phyloP scores from a whole-genome alignment of 2,797 vertebrate genomes.

The Cossypha dichroa region DNA sequence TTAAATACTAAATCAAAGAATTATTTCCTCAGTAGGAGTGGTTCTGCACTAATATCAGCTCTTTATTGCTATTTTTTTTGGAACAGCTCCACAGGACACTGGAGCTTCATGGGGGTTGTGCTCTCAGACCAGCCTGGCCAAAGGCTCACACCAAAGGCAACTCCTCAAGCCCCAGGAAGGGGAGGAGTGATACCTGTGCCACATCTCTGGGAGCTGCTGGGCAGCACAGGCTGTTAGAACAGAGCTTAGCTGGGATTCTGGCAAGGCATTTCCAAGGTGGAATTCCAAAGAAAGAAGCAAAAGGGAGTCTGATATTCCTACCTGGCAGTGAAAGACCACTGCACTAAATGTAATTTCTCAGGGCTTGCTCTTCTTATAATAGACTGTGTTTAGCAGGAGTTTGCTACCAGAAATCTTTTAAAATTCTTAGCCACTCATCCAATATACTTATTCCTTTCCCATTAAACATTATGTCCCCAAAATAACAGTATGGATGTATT shows the following conservation, averaged over 20 bases:
- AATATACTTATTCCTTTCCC: not conserved
- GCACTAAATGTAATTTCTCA: not conserved
- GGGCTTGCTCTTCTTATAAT: not conserved
- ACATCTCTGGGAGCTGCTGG: not conserved
- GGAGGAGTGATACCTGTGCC: not conserved
- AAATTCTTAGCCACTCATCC: not conserved
- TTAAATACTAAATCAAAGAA: not conserved
- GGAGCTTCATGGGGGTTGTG: not conserved
- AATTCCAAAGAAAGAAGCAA: not conserved
- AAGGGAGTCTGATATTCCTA: not conserved
- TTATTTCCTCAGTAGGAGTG: not conserved
- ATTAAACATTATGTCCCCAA: not conserved
- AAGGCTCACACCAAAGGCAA: not conserved
- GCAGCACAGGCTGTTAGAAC: not conserved
- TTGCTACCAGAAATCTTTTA: not conserved
- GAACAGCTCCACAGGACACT: not conserved
- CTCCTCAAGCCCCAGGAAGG: accelerated
- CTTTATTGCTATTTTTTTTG: not conserved
- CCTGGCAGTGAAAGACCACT: not conserved
- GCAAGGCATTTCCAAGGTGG: not conserved
- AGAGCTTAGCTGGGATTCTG: not conserved
- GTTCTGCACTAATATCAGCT: not conserved
- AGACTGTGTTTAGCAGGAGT: not conserved
- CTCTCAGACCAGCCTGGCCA: not conserved
- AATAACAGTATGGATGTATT: not conserved